Base-by-base conservation (phyloP, 2,888 invertebrate genomes). In the Chorisops tibialis region DNA sequence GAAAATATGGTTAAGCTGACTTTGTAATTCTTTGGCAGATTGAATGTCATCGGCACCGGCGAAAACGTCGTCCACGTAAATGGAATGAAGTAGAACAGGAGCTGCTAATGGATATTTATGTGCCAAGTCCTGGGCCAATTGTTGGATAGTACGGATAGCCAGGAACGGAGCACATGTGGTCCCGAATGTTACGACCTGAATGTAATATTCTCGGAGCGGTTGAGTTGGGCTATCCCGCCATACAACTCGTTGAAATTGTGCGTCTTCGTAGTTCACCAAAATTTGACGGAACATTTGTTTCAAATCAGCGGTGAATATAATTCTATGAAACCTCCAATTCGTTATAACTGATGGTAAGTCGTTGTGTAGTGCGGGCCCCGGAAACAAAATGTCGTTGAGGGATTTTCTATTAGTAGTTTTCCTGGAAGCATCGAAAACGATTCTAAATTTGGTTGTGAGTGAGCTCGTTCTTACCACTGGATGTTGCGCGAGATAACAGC, bases 371-470 rank as follows among this genome's bases (percentile, higher is more conserved):
- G 51, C 47, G 0, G 66, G 64, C 4, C 65, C 67, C 5, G 61
- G 39, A 14, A 65, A 41, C 7, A 65, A 30, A 2, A 58, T 47
- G 19, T 65, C 64, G 18, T 68, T 68, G 1, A 67, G 47, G 1
- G 62, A 65, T 3, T 30, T 18, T 1, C 67, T 63, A 4, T 61
- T 64, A 4, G 41, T 37, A 5, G 65, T 56, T 5, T 56, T 60
- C 7, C 58, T 38, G 1, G 66, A 68, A 0, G 67, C 67, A 22
- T 68, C 65, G 35, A 70, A 68, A 1, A 67, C 67, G 1, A 68
- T 64, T 9, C 63, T 38, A 9, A 66, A 37, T 39, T 65, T 67
- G 2, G 65, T 67, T 1, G 65, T 61, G 12, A 59, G 61, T 19
- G 63, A 65, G 5, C 65, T 63, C 0, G 62, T 63, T 12, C 50